Base-by-base conservation (phyloP, 2,113 vertebrate genomes). In the Struthio camelus region DNA sequence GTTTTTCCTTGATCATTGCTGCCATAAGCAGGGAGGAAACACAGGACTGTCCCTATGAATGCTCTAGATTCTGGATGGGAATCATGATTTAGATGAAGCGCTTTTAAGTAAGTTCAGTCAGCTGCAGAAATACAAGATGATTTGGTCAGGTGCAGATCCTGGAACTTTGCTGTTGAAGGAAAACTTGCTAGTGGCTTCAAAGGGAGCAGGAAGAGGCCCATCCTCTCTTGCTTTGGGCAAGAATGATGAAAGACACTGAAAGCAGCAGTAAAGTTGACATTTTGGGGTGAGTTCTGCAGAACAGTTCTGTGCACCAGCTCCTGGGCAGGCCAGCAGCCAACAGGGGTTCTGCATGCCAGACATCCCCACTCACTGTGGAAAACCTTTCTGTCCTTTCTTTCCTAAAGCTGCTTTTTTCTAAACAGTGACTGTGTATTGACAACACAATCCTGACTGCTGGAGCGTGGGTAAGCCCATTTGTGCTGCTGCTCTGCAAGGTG, bases 1-100 rank as follows among this genome's bases (percentile, higher is more conserved):
- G 1, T 48, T 77, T 53, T 82, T 34, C 36, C 42, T 82, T 46
- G 14, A 82, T 82, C 5, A 10, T 10, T 81, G 4, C 13, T 87
- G 23, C 30, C 42, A 36, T 38, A 71, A 17, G 16, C 0, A 0
- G 0, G 36, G 30, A 70, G 19, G 23, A 34, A 36, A 13, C 8
- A 30, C 17, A 71, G 42, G 4, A 64, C 11, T 50, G 30, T 8
- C 13, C 11, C 30, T 51, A 38, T 0, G 2, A 28, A 76, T 19
- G 6, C 7, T 6, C 9, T 8, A 23, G 7, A 30, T 82, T 82
- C 48, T 27, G 19, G 9, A 19, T 87, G 34, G 32, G 13, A 78
- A 13, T 2, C 15, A 9, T 4, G 3, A 11, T 6, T 83, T 23
- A 34, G 7, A 30, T 22, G 22, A 77, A 80, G 15, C 1, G 0